Base-by-base conservation (phyloP, 2,113 vertebrate genomes). In the Tamias sibiricus region DNA sequence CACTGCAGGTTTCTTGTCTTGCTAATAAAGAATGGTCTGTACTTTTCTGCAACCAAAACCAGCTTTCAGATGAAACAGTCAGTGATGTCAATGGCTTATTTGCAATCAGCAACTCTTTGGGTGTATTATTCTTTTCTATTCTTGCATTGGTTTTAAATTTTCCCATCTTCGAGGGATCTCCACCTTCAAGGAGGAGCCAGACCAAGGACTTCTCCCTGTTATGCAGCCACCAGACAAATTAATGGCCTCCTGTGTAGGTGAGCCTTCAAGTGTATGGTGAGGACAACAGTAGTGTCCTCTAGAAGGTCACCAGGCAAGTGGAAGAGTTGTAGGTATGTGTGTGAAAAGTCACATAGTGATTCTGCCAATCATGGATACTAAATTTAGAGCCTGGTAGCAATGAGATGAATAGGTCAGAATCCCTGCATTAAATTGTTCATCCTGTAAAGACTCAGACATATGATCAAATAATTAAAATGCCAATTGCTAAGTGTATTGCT, bases 21-120 rank as follows among this genome's bases (percentile, higher is more conserved):
- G 0, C 66, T 92, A 90, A 92, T 96, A 87, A 91, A 96, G 76
- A 64, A 84, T 10, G 66, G 90, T 80, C 96, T 92, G 69, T 66
- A 30, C 88, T 95, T 96, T 92, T 88, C 79, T 79, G 79, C 90
- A 83, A 95, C 82, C 69, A 76, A 93, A 94, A 84, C 83, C 44
- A 66, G 52, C 86, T 76, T 80, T 84, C 86, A 91, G 52, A 95
- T 42, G 93, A 89, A 82, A 83, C 83, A 90, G 86, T 90, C 95
- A 91, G 69, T 94, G 94, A 88, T 54, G 75, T 81, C 75, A 72
- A 93, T 80, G 75, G 89, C 75, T 95, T 76, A 62, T 96, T 96
- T 94, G 66, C 83, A 72, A 75, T 79, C 68, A 66, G 64, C 74
- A n/a, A 72, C 37, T 90, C 64, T 89, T 47, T 10, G 74, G 59